Conservation (phyloP, 2,797 vertebrate genomes). For the Halcyon badia region DNA sequence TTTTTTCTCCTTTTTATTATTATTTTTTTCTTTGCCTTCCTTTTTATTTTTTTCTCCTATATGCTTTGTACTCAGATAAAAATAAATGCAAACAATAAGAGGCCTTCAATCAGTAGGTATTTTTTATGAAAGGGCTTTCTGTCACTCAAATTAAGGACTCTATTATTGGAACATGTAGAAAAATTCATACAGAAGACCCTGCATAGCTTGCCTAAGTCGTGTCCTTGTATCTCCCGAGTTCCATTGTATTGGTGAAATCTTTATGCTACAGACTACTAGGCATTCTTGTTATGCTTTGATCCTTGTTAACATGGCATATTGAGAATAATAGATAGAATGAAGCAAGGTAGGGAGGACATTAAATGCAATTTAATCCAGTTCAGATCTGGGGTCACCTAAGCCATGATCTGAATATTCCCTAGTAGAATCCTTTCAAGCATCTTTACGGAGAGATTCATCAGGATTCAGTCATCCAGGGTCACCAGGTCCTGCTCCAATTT, state of each 20-base stretch:
- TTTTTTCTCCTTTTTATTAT: neutral
- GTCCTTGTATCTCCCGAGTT: neutral
- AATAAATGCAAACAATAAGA: neutral
- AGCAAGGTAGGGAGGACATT: neutral
- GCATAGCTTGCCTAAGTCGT: neutral
- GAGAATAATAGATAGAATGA: neutral
- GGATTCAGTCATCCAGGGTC: neutral
- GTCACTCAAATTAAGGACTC: neutral
- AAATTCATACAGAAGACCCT: neutral
- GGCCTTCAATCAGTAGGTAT: neutral
- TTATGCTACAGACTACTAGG: neutral
- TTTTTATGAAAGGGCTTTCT: slow-evolving; percentile 7
- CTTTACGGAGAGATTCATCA: neutral
- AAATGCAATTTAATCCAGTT: neutral
- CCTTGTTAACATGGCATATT: neutral
- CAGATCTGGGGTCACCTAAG: neutral
- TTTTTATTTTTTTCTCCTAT: neutral
- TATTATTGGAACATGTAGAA: neutral
- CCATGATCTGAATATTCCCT: neutral
- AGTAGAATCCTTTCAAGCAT: neutral
- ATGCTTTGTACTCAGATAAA: neutral
- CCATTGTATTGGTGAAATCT: neutral
- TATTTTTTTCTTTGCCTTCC: neutral
- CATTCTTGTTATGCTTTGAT: neutral
- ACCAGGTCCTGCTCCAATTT: neutral